Conservation (phyloP, 2,113 vertebrate species). For the Pelvicachromis taeniatus region DNA sequence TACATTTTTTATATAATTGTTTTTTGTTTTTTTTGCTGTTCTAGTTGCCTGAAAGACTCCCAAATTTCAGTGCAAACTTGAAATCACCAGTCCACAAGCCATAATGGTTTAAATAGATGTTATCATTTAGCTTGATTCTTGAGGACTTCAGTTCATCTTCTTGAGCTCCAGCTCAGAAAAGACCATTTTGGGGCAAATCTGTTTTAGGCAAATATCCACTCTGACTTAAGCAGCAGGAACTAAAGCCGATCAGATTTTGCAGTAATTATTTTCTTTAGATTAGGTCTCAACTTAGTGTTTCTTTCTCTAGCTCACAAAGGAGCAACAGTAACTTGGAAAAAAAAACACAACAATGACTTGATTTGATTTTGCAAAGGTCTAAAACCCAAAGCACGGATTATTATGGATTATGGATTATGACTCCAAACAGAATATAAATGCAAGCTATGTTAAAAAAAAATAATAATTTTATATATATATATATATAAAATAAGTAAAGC, state of each 20-base stretch:
- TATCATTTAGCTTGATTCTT: neutral
- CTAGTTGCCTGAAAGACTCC: neutral
- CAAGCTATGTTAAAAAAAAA: neutral
- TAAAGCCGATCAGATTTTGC: neutral
- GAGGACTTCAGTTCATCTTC: neutral
- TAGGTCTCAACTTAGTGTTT: neutral
- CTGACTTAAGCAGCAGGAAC: neutral
- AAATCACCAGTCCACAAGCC: neutral
- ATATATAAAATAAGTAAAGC: neutral
- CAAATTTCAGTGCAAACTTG: no score
- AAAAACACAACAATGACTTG: neutral
- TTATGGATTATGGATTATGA: slow-evolving; percentile 12
- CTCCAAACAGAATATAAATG: neutral
- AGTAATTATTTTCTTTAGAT: neutral
- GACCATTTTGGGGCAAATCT: neutral
- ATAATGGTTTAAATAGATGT: neutral
- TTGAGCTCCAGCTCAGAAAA: neutral
- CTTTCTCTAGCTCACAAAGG: neutral
- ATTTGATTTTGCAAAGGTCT: neutral
- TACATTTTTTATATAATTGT: no score
- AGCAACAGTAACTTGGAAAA: neutral
- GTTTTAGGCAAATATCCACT: neutral
- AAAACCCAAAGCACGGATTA: neutral
- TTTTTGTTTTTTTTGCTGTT: no score
- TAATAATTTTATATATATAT: no score